These are phyloP conservation scores for Phrynocephalus vlangalii DNA, from an alignment of 2,797 vertebrate species.

Conservation along the genomic window DNA sequence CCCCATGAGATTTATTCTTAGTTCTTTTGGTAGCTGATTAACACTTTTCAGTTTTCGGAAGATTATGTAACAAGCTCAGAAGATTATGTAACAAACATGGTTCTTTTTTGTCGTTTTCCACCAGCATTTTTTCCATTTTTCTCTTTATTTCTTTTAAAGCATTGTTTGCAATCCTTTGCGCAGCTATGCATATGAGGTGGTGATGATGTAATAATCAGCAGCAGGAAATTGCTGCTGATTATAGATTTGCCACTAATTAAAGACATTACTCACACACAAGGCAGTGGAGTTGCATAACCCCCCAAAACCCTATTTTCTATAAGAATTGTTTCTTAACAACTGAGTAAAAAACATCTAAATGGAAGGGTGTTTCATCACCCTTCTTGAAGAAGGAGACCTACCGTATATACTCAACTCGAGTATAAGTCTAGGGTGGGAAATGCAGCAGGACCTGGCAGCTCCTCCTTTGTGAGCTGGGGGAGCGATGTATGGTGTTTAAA, in stretches of 20 bases:
- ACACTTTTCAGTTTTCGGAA: neutral
- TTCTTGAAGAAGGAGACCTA: neutral
- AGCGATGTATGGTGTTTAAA: too few species aligned
- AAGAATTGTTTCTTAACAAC: neutral
- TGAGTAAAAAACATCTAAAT: neutral
- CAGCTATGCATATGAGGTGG: too few species aligned
- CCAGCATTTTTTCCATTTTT: neutral
- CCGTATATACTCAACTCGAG: too few species aligned
- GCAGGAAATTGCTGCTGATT: too few species aligned
- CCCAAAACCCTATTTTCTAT: neutral
- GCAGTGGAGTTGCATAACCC: too few species aligned
- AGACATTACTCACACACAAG: too few species aligned
- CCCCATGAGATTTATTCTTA: neutral
- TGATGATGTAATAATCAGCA: too few species aligned
- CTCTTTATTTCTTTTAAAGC: neutral
- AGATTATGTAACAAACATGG: too few species aligned
- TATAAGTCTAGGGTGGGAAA: too few species aligned
- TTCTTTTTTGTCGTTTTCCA: neutral
- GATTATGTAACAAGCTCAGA: neutral
- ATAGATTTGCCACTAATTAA: too few species aligned
- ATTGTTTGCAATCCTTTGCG: neutral
- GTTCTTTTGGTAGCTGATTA: neutral
- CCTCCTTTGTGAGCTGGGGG: too few species aligned
- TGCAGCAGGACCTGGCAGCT: too few species aligned
- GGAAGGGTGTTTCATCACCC: neutral